Base-by-base conservation (phyloP, 2,888 invertebrate genomes). In the Rhagonycha fulva region DNA sequence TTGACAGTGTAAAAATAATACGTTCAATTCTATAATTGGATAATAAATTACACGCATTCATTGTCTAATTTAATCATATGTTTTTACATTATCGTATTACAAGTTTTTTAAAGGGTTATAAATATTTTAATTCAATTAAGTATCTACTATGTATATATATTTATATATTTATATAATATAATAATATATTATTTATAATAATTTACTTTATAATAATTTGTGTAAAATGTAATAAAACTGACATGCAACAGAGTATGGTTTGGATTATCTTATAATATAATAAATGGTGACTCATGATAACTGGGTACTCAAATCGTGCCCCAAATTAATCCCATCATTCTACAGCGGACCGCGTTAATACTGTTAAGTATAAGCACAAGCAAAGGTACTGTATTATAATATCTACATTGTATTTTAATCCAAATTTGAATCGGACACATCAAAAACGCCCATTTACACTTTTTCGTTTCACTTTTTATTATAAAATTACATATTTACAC, bases 221-320 rank as follows among this genome's bases (percentile, higher is more conserved):
- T 87, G 87, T 87, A 87, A 87, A 87, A 87, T 87, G 86, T 87
- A 87, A 86, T 87, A 87, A 86, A 87, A 87, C 85, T 84, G 85
- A 86, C 87, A 87, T 87, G 87, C 87, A 87, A 87, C 87, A 86
- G 85, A 86, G 86, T 87, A 87, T 87, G 87, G 86, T 86, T 85
- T 84, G 84, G 84, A 85, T 85, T 84, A 82, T 84, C 82, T 82
- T 81, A 80, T 80, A 80, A 76, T 77, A 80, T 81, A 81, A 82
- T 82, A 81, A 79, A 82, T 82, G 81, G 80, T 80, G 79, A 80
- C 76, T 82, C 78, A 78, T 82, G 79, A 81, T 79, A 80, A 80
- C 78, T 82, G 84, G 84, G 84, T 85, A 85, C 85, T 85, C 84
- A 83, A 82, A 85, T 82, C 83, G 79, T 80, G 79, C 79, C 63